Evolutionary conservation across 1,140 invertebrate species (phyloP).

Genomic region (Epicauta chinensis): DNA sequence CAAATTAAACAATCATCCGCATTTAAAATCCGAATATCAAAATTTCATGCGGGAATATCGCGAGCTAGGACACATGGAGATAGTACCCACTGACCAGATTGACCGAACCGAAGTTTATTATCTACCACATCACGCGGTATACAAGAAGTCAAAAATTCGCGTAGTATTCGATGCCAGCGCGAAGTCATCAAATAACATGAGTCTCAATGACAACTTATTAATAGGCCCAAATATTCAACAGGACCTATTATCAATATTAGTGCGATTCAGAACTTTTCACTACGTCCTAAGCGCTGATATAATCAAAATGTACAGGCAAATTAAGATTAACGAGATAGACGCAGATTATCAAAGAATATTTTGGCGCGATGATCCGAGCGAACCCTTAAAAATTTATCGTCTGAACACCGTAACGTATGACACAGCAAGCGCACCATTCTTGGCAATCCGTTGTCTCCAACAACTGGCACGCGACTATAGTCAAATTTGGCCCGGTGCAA

Average conservation of each 20-base stretch:
- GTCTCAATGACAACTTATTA: conserved; percentile 37
- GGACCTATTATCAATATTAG: conserved; percentile 40
- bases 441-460: too few relatives aligned
- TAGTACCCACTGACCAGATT: too few relatives aligned
- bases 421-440: conserved; percentile 38
- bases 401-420: conserved; percentile 41
- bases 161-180: too few relatives aligned
- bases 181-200: conserved; percentile 36
- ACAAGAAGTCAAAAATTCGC: too few relatives aligned
- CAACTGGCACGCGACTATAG: too few relatives aligned
- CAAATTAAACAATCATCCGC: too few relatives aligned
- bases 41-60: too few relatives aligned
- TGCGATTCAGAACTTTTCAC: conserved; percentile 38
- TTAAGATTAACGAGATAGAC: conserved; percentile 31
- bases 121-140: too few relatives aligned
- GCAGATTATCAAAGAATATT: conserved; percentile 43
- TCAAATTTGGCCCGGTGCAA: too few relatives aligned
- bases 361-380: conserved; percentile 32
- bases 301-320: conserved; percentile 44
- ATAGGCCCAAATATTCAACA: conserved; percentile 41
- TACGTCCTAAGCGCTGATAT: conserved; percentile 39
- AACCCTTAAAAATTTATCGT: conserved; percentile 32
- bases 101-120: too few relatives aligned
- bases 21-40: too few relatives aligned
- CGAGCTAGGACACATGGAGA: too few relatives aligned